A percentile compares a stretch with the other conserved stretches of the same genome.
Evolutionary conservation across 1,140 invertebrate genomes (phyloP).

Genomic region (Phthorimaea operculella): DNA sequence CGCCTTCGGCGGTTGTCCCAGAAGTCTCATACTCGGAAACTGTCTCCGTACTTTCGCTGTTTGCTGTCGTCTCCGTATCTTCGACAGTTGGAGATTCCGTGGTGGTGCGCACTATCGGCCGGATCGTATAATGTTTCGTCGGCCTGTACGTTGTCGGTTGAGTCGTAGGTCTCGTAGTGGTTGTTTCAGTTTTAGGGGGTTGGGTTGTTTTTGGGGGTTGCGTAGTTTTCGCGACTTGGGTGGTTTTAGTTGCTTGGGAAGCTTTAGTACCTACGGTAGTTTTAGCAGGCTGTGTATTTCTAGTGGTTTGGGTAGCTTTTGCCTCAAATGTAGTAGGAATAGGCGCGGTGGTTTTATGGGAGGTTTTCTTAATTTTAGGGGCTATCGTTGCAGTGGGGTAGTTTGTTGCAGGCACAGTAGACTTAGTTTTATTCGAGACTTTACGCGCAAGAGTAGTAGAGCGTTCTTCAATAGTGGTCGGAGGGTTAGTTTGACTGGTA

Average conservation of each 20-base stretch:
- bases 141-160: conserved; percentile 42
- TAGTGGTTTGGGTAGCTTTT: conserved; percentile 40
- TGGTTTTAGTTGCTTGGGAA: conserved; percentile 35
- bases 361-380: conserved; percentile 46
- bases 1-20: conserved; percentile 37
- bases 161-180: conserved; percentile 32
- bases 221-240: conserved; percentile 35
- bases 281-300: conserved; percentile 20
- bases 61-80: conserved; percentile 49
- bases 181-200: conserved; percentile 21
- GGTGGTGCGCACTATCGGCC: conserved; percentile 47
- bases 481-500: conserved; percentile 32
- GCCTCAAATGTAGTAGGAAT: conserved; percentile 29
- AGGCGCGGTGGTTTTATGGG: conserved; percentile 33
- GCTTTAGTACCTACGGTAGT: conserved; percentile 37
- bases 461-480: conserved; percentile 41
- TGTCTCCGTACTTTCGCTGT: conserved; percentile 50
- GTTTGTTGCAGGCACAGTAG: conserved; percentile 39
- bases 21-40: conserved; percentile 42
- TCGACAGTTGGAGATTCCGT: conserved; percentile 47
- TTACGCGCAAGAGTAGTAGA: conserved; percentile 46
- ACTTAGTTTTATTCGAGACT: conserved; percentile 55
- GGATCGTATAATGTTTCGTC: conserved; percentile 63
- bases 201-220: conserved; percentile 27
- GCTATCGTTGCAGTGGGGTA: conserved; percentile 35